phyloP scores from a whole-genome alignment of 2,797 vertebrate species.

The Chrysolophus pictus region DNA sequence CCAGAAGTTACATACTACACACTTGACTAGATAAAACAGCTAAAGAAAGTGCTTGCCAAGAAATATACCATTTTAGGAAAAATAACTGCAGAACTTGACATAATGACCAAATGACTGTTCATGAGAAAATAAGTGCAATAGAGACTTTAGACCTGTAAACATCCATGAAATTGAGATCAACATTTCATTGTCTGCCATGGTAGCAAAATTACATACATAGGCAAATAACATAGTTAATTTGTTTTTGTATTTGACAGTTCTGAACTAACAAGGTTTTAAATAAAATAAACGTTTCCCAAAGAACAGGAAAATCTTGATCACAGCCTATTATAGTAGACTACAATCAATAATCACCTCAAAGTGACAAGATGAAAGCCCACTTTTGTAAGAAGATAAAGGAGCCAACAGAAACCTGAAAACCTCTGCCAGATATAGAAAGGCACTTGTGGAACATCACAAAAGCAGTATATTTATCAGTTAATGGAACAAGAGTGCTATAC shows the following conservation, averaged over 20 bases:
- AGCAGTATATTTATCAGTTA: neutral
- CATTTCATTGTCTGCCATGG: neutral
- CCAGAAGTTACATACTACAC: neutral
- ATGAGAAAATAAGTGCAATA: neutral
- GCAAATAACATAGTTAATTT: neutral
- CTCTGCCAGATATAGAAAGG: neutral
- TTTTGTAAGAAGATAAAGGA: neutral
- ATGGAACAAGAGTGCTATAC: neutral
- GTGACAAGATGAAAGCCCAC: neutral
- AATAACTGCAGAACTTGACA: neutral
- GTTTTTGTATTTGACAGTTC: neutral
- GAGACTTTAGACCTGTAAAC: neutral
- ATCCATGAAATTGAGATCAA: neutral
- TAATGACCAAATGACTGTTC: neutral
- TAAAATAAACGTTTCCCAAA: neutral
- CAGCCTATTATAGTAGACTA: neutral
- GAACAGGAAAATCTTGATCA: neutral
- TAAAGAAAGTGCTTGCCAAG: neutral
- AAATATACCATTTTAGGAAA: neutral
- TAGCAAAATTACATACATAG: neutral
- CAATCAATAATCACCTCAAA: neutral
- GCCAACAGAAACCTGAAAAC: neutral
- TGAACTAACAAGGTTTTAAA: neutral
- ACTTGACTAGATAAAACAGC: neutral
- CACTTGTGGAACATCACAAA: neutral